Conservation (phyloP, 1,140 invertebrate genomes). For the Apolygus lucorum region DNA sequence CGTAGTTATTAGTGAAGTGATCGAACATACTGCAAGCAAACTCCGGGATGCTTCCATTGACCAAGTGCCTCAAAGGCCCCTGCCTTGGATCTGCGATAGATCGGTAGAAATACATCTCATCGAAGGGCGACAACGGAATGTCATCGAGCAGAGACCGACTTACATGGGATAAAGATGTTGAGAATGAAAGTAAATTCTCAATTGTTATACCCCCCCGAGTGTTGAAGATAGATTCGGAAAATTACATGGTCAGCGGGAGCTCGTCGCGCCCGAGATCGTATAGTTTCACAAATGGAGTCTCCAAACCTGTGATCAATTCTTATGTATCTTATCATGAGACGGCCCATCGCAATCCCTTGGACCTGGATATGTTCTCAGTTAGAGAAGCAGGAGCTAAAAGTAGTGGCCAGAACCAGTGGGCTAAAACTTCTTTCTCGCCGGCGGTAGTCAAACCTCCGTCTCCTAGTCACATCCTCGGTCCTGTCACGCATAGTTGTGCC, state of each 20-base stretch:
- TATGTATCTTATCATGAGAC: conserved; percentile 15
- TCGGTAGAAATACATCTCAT: not conserved
- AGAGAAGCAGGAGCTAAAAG: conserved; percentile 9
- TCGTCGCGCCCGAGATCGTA: conserved; percentile 23
- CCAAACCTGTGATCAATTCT: conserved; percentile 1
- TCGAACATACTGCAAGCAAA: not conserved
- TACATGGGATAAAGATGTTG: not conserved
- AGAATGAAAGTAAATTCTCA: not conserved
- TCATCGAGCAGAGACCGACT: not conserved
- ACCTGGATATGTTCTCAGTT: conserved; percentile 24
- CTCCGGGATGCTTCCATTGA: not conserved
- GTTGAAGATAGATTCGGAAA: conserved; percentile 26
- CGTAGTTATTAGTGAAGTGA: not conserved
- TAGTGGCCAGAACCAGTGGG: not conserved
- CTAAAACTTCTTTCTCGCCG: conserved; percentile 18
- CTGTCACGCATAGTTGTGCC: conserved; percentile 19
- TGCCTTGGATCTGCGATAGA: not conserved
- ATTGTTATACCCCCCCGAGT: conserved; percentile 19
- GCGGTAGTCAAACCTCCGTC: conserved; percentile 26
- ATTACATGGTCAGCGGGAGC: conserved; percentile 24
- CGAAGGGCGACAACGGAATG: not conserved
- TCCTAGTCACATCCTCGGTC: conserved; percentile 15
- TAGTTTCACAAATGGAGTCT: conserved; percentile 27
- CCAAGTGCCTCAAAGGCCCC: not conserved
- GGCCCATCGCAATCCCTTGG: conserved; percentile 1